Conservation (phyloP, 2,888 invertebrate species). For the Sesamia inferens region DNA sequence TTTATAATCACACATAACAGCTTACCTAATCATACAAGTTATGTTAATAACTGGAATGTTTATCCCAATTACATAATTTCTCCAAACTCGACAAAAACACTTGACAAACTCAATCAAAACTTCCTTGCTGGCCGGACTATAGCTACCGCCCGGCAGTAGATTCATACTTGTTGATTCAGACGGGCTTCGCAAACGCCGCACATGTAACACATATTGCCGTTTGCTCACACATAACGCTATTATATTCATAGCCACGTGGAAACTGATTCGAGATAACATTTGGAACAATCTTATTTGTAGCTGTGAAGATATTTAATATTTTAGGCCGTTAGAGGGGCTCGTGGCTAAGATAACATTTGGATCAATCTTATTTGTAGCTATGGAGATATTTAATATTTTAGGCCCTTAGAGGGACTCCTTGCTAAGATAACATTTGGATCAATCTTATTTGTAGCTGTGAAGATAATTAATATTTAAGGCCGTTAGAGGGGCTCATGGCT, state of each 20-base stretch:
- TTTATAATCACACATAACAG: not conserved
- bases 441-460: too few species aligned
- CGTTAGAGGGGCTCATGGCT: too few species aligned
- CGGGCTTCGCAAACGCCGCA: constrained; percentile 70
- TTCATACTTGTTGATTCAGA: constrained; percentile 82
- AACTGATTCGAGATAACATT: constrained; percentile 26
- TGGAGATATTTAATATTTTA: too few species aligned
- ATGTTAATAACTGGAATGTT: not conserved
- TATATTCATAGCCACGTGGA: constrained; percentile 47
- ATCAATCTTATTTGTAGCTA: too few species aligned
- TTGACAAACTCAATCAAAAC: not conserved
- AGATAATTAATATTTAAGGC: too few species aligned
- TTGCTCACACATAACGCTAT: constrained; percentile 48
- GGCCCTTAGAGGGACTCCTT: too few species aligned
- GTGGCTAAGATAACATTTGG: too few species aligned
- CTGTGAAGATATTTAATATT: not conserved
- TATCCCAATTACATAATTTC: not conserved
- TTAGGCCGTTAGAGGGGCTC: too few species aligned
- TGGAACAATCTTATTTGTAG: not conserved
- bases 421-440: too few species aligned
- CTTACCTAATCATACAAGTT: not conserved
- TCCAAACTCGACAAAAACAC: not conserved
- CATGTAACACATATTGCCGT: constrained; percentile 59
- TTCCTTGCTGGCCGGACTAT: constrained; percentile 20
- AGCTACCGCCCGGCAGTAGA: constrained; percentile 53